A percentile compares a stretch with the other conserved stretches of the same genome.
Conservation (phyloP, 92 coral and sea anemone genomes). For the Bergia sp. region DNA sequence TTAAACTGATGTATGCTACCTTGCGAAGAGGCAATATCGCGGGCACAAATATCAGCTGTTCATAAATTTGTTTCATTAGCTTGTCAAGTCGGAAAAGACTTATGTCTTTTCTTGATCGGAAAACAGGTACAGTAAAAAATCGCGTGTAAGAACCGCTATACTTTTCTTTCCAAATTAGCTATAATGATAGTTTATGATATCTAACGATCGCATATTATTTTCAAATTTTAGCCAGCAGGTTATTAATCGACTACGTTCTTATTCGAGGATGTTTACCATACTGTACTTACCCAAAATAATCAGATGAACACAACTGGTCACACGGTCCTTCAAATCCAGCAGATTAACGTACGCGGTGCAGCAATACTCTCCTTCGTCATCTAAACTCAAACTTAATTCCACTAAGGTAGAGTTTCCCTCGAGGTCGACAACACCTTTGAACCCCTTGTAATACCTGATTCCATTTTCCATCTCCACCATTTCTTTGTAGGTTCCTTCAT, state of each 20-base stretch:
- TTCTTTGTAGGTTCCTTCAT: background rate
- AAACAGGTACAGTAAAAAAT: no score
- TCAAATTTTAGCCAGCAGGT: background rate
- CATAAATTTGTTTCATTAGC: no score
- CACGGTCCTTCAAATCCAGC: background rate
- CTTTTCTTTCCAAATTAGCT: no score
- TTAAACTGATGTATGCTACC: no score
- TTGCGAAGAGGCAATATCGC: no score
- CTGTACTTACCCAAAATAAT: constrained; percentile 9
- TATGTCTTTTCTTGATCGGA: no score
- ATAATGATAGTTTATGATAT: no score
- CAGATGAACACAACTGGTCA: background rate
- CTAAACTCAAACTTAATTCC: constrained; percentile 10
- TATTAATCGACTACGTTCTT: background rate
- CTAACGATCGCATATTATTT: no score
- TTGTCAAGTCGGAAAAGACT: no score
- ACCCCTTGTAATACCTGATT: background rate
- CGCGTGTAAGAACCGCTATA: no score
- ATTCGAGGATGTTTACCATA: background rate
- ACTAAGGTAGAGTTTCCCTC: background rate
- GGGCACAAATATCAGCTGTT: no score
- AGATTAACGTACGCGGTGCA: background rate
- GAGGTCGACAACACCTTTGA: background rate
- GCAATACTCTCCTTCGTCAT: constrained; percentile 20
- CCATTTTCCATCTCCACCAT: constrained; percentile 12